phyloP scores from a whole-genome alignment of 2,888 invertebrate species.

The Cephus rjabovi region DNA sequence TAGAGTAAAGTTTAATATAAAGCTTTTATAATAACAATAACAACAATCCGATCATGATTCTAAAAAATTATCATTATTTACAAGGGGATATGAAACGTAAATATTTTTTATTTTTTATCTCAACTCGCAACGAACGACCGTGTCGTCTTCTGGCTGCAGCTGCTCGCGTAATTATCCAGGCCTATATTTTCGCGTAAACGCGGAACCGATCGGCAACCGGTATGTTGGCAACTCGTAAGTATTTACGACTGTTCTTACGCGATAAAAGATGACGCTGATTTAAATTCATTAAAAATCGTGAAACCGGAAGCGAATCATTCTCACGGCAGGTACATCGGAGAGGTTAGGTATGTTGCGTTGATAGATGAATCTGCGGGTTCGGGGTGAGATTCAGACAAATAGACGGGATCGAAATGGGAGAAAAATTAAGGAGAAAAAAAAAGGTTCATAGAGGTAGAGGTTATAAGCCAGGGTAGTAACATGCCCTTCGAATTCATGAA shows the following conservation, averaged over 20 bases:
- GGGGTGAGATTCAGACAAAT: slow-evolving; percentile 8
- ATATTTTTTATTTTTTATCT: not conserved
- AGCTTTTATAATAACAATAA: not conserved
- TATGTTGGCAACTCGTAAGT: slow-evolving; percentile 1
- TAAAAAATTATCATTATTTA: not conserved
- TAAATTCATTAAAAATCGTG: slow-evolving; percentile 35
- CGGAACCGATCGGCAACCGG: not conserved
- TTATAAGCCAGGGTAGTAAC: slow-evolving; percentile 24
- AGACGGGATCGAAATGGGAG: not conserved
- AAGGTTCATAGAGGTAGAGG: not conserved
- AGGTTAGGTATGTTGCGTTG: slow-evolving; percentile 49
- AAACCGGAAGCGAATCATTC: slow-evolving; percentile 37
- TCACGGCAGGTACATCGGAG: slow-evolving; percentile 29
- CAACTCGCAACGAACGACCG: not conserved
- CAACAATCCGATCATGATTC: not conserved
- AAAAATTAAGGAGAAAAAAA: not conserved
- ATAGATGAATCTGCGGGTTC: slow-evolving; percentile 49
- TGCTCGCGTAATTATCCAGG: not conserved
- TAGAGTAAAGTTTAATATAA: not conserved
- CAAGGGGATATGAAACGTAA: not conserved
- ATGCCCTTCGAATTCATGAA: slow-evolving; percentile 55
- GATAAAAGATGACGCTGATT: slow-evolving; percentile 21
- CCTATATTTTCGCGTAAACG: slow-evolving; percentile 5
- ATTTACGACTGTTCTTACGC: not conserved
- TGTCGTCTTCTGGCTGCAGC: not conserved